Base-by-base conservation (phyloP, 2,113 vertebrate species). In the Pseudopodoces humilis region DNA sequence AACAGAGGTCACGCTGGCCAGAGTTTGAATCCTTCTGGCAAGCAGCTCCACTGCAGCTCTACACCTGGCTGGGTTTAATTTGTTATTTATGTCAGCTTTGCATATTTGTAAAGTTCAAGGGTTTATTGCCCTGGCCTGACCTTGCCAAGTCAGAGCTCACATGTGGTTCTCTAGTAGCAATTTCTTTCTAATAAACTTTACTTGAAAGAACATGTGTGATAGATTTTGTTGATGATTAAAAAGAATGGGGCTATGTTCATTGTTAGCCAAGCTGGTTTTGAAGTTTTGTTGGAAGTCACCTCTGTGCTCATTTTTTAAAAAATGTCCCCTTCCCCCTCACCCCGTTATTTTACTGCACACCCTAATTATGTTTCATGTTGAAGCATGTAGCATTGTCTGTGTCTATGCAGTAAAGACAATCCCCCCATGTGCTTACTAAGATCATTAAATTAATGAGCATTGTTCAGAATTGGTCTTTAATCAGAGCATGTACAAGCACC, bases 11-110 rank as follows among this genome's bases (percentile, higher is more conserved):
- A 98, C 1, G 22, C 96, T 96, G 87, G 95, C 83, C 71, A 91
- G 91, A 86, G 86, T 72, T 87, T 91, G 92, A 94, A 95, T 97
- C 96, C 97, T 92, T 97, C 97, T 97, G 91, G 63, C 96, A 96
- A 96, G 93, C 89, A 93, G 94, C 84, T 77, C 72, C 70, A 1
- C 95, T 89, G 58, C 92, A 97, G 95, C 97, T 97, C 98, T 98
- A 97, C 98, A 98, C 97, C 98, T 98, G 98, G 97, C 98, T 98
- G 98, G 93, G 96, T 98, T 98, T 98, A 98, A 98, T 98, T 98
- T 98, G 98, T 98, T 98, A 98, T 98, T 98, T 98, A 98, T 98
- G 98, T 98, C 98, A 98, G 98, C 98, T 98, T 98, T 98, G 98
- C 98, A 98, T 98, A 98, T 98, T 98, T 98, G 98, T 98, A 98